Percentiles rank a stretch among this genome's conserved stretches.
These are phyloP conservation scores for Tricholaema leucomelas DNA, from an alignment of 2,113 vertebrate species.

Conservation along the genomic window DNA sequence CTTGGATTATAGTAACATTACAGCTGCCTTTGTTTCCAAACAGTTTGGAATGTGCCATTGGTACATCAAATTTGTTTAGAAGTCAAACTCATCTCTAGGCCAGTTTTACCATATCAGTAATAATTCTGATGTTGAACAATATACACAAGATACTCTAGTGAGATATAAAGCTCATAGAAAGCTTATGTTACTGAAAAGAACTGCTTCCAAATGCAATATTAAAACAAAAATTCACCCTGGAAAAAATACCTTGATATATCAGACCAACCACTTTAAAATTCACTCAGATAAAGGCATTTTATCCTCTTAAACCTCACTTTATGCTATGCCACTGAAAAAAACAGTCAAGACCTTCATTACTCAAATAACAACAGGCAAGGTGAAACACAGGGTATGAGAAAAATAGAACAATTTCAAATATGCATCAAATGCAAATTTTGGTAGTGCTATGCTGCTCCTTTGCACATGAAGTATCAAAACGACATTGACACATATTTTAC, in stretches of 20 bases:
- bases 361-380: background rate
- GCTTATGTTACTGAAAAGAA: background rate
- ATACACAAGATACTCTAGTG: background rate
- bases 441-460: background rate
- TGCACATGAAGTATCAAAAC: accelerated
- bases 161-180: background rate
- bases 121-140: background rate
- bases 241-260: background rate
- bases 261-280: background rate
- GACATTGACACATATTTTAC: background rate
- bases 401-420: background rate
- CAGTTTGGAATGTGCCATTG: background rate
- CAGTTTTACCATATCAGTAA: background rate
- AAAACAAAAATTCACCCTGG: background rate
- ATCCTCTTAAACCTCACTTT: background rate
- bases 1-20: background rate
- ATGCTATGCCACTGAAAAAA: background rate
- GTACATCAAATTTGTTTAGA: background rate
- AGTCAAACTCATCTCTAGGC: background rate
- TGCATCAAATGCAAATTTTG: background rate
- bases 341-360: background rate
- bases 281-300: background rate
- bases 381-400: background rate
- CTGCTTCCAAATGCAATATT: background rate
- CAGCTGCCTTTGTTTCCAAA: background rate